Conservation (phyloP, 2,888 invertebrate species). For the Noctua comes region DNA sequence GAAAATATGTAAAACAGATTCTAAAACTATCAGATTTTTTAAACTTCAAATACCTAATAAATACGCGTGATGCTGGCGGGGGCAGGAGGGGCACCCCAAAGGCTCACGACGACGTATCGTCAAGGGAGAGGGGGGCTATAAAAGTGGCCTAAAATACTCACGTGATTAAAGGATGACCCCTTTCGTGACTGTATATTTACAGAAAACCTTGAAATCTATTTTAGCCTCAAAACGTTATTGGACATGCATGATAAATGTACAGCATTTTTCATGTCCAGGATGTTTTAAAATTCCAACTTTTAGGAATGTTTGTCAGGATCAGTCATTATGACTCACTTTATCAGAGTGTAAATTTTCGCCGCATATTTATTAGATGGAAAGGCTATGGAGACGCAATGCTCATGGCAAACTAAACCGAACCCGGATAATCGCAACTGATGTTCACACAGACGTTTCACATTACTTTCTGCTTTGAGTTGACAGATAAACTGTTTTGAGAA, state of each 20-base stretch:
- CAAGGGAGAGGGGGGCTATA: too few species aligned
- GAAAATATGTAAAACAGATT: too few species aligned
- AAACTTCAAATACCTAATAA: too few species aligned
- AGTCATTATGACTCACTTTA: background rate
- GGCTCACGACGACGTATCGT: too few species aligned
- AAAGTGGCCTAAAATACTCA: background rate
- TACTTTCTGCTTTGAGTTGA: conserved; percentile 30
- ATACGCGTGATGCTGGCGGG: too few species aligned
- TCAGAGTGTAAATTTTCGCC: background rate
- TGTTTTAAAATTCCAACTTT: conserved; percentile 1
- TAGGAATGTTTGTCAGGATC: background rate
- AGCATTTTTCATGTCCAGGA: background rate
- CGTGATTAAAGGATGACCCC: background rate
- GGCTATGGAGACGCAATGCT: background rate
- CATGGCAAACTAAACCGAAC: conserved; percentile 2
- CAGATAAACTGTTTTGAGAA: conserved; percentile 51
- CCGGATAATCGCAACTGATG: background rate
- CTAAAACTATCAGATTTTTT: too few species aligned
- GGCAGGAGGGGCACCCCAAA: too few species aligned
- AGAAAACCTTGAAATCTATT: background rate
- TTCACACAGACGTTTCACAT: conserved; percentile 32
- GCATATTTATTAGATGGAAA: background rate
- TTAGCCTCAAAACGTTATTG: background rate
- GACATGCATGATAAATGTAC: background rate
- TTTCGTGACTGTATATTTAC: background rate